Evolutionary conservation across 2,797 vertebrate genomes (phyloP), one percentile per base, ranked within the genome.

Genomic region (Molothrus aeneus): DNA sequence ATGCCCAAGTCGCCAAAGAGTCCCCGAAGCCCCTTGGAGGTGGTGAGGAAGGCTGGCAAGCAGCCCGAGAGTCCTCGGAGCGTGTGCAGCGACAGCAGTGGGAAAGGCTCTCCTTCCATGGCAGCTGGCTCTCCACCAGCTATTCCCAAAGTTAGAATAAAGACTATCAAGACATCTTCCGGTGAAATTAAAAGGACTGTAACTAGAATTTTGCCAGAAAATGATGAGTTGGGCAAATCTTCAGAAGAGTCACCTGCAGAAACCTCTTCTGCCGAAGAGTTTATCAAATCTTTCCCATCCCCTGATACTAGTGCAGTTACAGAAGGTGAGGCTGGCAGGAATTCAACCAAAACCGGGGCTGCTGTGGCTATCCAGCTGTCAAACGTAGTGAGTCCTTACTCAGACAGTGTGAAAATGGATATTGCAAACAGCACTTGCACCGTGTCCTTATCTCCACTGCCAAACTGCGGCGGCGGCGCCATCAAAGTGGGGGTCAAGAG

Each of bases 101-200:
- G 98, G 88, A 99, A 98, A 95, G 98, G 98, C 29, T 99, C 99
- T 56, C 99, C 99, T 24, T 99, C 98, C 12, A 97, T 99, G 92
- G 97, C 98, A 32, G 98, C 98, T 4, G 97, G 98, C 70, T 99
- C 99, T 29, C 98, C 99, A 0, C 99, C 99, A 68, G 99, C 99
- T 19, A 99, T 99, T 94, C 99, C 99, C 85, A 99, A 98, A 97
- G 99, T 99, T 81, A 98, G 99, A 92, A 99, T 99, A 94, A 99
- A 99, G 97, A 99, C 99, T 77, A 99, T 99, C 92, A 99, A 99
- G 98, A 99, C 99, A 4, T 99, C 98, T 25, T 99, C 99, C 2
- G 99, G 99, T 75, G 99, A 99, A 95, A 99, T 99, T 95, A 99
- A 99, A 97, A 98, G 99, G 90, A 99, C 98, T 3, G 98, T 99